Base-by-base conservation (phyloP, 1,140 invertebrate genomes). In the Bombus ignitus region DNA sequence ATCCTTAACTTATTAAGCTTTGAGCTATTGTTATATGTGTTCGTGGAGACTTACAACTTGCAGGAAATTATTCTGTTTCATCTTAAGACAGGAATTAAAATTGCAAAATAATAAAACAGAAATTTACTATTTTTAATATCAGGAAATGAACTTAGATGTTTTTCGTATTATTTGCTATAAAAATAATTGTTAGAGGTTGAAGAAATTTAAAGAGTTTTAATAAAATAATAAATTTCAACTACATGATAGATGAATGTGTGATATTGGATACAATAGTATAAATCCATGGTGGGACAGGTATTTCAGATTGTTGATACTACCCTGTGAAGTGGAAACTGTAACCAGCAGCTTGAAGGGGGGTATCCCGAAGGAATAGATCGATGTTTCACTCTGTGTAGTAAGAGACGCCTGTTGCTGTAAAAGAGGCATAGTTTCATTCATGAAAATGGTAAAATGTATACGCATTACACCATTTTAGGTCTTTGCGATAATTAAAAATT, bases 321-420 rank as follows among this genome's bases (percentile, higher is more conserved):
- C 83, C 82, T 90, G 88, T 28, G 15, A 72, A 57, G 73, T 80
- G 70, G 70, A 81, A 89, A 83, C 70, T 79, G 79, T 90, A 74
- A 75, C 15, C 37, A 84, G 77, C 32, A 39, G n/a, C 35, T 42
- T 66, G 66, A 44, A 86, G 75, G 82, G 81, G 18, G 66, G 25
- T 73, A 85, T 87, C 87, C 88, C 81, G 76, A 81, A 90, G 85
- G 87, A 83, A 78, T 68, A 84, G 88, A 92, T 91, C 90, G 85
- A 91, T 91, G 84, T 82, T 87, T 62, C 71, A 42, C 47, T 37
- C 83, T 74, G 74, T 85, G 86, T 92, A 91, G 88, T 92, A 92
- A 92, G 82, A 82, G 83, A 89, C 87, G 91, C 87, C 91, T 91
- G 91, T 92, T 92, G 91, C 91, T 91, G 78, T 74, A 84, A 72